A percentile compares a stretch with the other conserved stretches of the same genome.
Evolutionary conservation across 2,888 invertebrate species (phyloP).

Genomic region (Ecliptopera silaceata): DNA sequence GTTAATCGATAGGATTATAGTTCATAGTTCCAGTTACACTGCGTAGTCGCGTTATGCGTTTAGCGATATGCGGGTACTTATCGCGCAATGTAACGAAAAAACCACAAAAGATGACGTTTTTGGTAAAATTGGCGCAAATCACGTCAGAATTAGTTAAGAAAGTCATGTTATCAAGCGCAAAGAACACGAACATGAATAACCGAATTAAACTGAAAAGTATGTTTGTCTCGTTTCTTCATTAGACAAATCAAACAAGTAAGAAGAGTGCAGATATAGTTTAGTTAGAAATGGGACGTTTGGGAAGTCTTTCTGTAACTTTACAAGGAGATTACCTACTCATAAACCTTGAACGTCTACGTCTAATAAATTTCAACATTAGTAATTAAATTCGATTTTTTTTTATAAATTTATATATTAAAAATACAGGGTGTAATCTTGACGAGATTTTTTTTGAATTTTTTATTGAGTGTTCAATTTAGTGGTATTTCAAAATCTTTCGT

Average conservation of each 20-base stretch:
- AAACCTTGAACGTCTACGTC: constrained; percentile 61
- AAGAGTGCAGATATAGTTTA: background rate
- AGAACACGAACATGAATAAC: constrained; percentile 5
- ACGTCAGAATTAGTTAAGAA: background rate
- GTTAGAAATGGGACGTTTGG: constrained; percentile 15
- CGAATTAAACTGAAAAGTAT: background rate
- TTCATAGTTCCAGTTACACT: too few relatives aligned
- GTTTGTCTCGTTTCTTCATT: background rate
- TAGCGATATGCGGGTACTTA: too few relatives aligned
- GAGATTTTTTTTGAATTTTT: background rate
- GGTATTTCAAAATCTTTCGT: background rate
- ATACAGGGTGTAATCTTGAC: constrained; percentile 15
- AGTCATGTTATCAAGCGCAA: background rate
- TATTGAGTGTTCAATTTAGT: background rate
- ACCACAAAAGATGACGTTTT: too few relatives aligned
- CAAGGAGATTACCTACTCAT: constrained; percentile 40
- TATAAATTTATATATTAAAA: constrained; percentile 24
- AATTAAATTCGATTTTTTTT: constrained; percentile 75
- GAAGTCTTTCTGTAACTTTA: constrained; percentile 18
- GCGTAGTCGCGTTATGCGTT: too few relatives aligned
- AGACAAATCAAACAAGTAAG: background rate
- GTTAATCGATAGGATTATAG: too few relatives aligned
- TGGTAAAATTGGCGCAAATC: background rate
- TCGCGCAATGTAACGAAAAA: too few relatives aligned
- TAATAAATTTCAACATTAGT: constrained; percentile 73